Conservation (phyloP, 2,113 vertebrate species). For the Aphelocoma coerulescens region DNA sequence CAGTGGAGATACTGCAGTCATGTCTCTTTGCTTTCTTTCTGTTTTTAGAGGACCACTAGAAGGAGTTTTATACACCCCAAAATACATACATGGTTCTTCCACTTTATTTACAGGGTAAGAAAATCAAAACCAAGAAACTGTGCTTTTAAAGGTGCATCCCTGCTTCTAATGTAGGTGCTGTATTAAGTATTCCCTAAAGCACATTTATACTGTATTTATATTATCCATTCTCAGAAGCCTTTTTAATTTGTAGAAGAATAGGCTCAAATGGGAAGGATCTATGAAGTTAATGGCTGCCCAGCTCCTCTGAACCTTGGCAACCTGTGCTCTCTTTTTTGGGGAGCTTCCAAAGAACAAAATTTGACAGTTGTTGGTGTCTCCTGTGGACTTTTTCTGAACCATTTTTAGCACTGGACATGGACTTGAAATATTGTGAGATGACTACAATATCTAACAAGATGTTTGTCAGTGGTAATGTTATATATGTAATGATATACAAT, state of each 20-base stretch:
- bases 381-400: not conserved
- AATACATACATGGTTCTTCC: not conserved
- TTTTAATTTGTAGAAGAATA: not conserved
- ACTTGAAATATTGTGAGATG: constrained; percentile 40
- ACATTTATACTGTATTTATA: not conserved
- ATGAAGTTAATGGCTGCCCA: not conserved
- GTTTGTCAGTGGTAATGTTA: not conserved
- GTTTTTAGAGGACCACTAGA: not conserved
- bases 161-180: not conserved
- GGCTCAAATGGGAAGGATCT: not conserved
- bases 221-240: not conserved
- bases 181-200: not conserved
- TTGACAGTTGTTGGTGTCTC: not conserved
- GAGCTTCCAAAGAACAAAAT: not conserved
- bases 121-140: not conserved
- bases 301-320: not conserved
- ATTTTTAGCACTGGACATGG: not conserved
- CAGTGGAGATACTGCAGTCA: not conserved
- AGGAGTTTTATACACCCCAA: not conserved
- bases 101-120: not conserved
- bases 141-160: not conserved
- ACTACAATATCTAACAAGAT: not conserved
- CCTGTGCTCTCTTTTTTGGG: not conserved
- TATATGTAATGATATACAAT: not conserved
- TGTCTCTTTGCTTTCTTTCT: not conserved